Base-by-base conservation (phyloP, 2,888 invertebrate genomes). In the Melikaiella ostensackeni region DNA sequence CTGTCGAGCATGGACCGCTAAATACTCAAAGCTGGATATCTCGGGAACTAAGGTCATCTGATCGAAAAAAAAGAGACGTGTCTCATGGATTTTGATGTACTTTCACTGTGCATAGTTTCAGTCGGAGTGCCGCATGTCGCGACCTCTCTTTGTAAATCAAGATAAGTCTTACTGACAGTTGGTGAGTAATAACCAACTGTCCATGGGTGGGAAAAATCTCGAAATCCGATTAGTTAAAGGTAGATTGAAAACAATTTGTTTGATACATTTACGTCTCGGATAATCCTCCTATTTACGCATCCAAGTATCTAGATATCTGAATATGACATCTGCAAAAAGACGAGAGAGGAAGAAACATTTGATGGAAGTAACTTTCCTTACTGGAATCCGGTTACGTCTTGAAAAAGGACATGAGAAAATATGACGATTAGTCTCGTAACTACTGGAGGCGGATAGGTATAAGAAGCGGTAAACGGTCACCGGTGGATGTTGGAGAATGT, bases 401-500 rank as follows among this genome's bases (percentile, higher is more conserved):
- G 70, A 21, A 70, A 70, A 59, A 70, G 30, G 30, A 50, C 50
- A 70, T 50, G 70, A 70, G 70, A 50, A 70, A 70, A 70, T 70
- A 70, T 70, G 70, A 50, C 70, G 70, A 70, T 70, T 70, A 70
- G 70, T 70, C 70, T 70, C 50, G 46, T 66, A 55, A 70, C 70
- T 70, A 70, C 70, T 70, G 70, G 30, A 70, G 27, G 19, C 2
- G 46, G 46, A 70, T 63, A 63, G 63, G 63, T 27, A 59, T 59
- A 59, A 59, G 27, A 59, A 59, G 59, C 59, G 27, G 59, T 63
- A 70, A 70, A 70, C 30, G 27, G 70, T 70, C 27, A 66, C 66
- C 24, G 11, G 50, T 70, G 30, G 30, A 70, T 11, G 66, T 27
- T 70, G 70, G 70, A 70, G 70, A 70, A 70, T 70, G 70, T 70